Evolutionary conservation across 2,888 invertebrate species (phyloP), one percentile per base, ranked within the genome.

Genomic region (Rhimphoctona megacephalus): DNA sequence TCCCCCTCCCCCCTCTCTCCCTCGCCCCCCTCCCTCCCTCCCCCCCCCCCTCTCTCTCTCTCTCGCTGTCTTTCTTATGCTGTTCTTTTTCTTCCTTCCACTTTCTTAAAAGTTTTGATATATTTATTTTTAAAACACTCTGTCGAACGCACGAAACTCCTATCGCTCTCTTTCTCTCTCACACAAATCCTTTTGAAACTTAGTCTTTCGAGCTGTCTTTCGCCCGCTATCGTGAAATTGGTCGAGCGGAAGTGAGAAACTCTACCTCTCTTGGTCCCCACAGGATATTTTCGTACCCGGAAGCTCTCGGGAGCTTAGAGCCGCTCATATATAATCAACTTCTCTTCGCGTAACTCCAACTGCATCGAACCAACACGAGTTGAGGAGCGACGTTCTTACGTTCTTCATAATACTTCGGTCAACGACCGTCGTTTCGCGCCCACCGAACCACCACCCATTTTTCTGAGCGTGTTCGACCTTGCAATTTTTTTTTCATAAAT

Each of bases 241-340:
- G 46, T 49, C 64, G 49, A 73, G 54, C 85, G 85, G 85, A 86
- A 85, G 85, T 85, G 79, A 69, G 73, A 76, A 72, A 79, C 54
- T 66, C 69, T 69, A 33, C 54, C 52, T 83, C 76, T 46, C 46
- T 67, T 4, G 43, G 79, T 80, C 64, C 61, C 81, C 33, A 22
- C 39, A 52, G 67, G 82, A 78, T 86, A 84, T 84, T 86, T 86
- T 84, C 73, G 84, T 84, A 86, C 84, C 82, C 85, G 85, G 85
- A 84, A 85, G 79, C 70, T 49, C 76, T 22, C 70, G 81, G 39
- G 46, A 25, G 52, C 72, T 72, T 25, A 43, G 69, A 80, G 54
- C 73, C 61, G 69, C 80, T 36, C 17, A 57, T 74, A 61, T 61
- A 52, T 52, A 52, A 30, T 72, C 61, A 22, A 46, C 72, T 64